A percentile compares a stretch with the other conserved stretches of the same genome.
phyloP scores from a whole-genome alignment of 2,797 vertebrate species.

The Manis javanica region DNA sequence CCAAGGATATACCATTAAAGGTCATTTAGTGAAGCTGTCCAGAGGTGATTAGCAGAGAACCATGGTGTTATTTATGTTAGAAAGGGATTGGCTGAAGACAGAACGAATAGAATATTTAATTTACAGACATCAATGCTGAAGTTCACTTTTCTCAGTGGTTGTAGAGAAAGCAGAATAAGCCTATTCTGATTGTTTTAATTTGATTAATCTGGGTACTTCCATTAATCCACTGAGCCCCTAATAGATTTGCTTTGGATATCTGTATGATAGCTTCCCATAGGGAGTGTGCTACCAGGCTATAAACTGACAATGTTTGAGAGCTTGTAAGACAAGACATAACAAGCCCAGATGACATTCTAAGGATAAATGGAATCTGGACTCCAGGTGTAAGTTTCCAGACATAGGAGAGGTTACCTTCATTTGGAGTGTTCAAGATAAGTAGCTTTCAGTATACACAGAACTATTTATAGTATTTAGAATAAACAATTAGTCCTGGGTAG shows the following conservation, averaged over 20 bases:
- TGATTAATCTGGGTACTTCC: not conserved
- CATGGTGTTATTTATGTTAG: not conserved
- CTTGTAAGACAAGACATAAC: not conserved
- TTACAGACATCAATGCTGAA: not conserved
- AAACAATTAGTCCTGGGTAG: not conserved
- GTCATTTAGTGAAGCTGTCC: not conserved
- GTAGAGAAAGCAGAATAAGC: not conserved
- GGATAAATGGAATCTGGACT: not conserved
- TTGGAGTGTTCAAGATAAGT: not conserved
- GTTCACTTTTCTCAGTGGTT: not conserved
- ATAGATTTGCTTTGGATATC: not conserved
- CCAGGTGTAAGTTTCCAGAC: not conserved
- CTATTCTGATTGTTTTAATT: not conserved
- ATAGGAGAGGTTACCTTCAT: not conserved
- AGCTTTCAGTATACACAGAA: not conserved
- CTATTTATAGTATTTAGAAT: not conserved
- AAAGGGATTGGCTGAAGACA: not conserved
- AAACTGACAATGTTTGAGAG: not conserved
- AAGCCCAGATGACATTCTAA: not conserved
- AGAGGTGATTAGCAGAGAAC: not conserved
- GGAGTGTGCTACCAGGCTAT: not conserved
- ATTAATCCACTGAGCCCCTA: rapidly evolving
- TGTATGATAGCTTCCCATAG: not conserved
- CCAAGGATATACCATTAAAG: not conserved
- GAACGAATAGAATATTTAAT: not conserved